A percentile compares a stretch with the other conserved stretches of the same genome.
phyloP scores from a whole-genome alignment of 92 coral and sea anemone genomes.

The Parazoanthus swiftii region DNA sequence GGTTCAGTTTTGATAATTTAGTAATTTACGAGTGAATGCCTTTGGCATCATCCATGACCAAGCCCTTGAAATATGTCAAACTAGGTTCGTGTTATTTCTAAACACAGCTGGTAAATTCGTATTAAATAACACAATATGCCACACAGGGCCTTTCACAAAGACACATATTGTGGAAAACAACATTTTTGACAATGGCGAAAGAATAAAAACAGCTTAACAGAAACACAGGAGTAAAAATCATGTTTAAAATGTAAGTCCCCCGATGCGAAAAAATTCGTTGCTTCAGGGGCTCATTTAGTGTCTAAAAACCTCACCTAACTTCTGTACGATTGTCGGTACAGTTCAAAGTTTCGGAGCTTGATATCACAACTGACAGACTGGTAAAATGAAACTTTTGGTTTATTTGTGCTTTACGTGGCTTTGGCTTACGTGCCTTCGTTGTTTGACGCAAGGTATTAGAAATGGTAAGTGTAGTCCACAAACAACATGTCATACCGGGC shows the following conservation, averaged over 20 bases:
- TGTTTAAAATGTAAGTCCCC: not conserved
- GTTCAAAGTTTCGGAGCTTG: not conserved
- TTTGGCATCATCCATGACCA: not conserved
- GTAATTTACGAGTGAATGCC: not conserved
- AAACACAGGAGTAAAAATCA: not conserved
- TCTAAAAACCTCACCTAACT: no score
- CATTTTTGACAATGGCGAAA: not conserved
- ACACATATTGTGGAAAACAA: not conserved
- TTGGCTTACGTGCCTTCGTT: not conserved
- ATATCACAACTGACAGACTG: not conserved
- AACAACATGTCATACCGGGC: not conserved
- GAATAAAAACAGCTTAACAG: not conserved
- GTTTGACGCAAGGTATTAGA: not conserved
- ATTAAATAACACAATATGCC: not conserved
- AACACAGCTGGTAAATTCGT: not conserved
- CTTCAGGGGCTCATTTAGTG: not conserved
- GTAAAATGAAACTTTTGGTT: not conserved
- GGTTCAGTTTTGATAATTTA: not conserved
- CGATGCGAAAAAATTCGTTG: not conserved
- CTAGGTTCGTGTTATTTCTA: not conserved
- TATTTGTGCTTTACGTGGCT: not conserved
- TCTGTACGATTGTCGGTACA: not conserved
- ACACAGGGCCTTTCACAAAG: not conserved
- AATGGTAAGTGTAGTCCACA: conserved; percentile 2
- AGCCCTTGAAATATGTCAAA: no score